These are phyloP conservation scores for Macrophya alboannulata DNA, from an alignment of 2,888 invertebrate genomes.

Conservation along the genomic window DNA sequence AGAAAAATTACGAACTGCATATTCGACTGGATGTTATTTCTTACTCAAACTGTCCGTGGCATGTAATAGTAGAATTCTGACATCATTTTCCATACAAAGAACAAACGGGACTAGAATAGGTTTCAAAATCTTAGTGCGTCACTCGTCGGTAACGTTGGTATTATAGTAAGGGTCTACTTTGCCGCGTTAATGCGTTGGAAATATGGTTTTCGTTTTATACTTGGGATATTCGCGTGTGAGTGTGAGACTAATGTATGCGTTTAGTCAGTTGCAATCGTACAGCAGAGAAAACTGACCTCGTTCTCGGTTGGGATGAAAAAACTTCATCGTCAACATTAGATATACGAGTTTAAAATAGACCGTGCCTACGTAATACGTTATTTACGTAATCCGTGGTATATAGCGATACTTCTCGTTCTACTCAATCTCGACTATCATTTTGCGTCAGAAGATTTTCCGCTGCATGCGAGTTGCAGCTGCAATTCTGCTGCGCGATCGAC, in stretches of 20 bases:
- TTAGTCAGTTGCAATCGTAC: conserved; percentile 3
- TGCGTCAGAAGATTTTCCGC: conserved; percentile 14
- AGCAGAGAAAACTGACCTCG: conserved; percentile 38
- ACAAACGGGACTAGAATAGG: neutral
- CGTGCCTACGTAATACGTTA: conserved; percentile 33
- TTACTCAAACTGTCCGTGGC: neutral
- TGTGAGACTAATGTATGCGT: neutral
- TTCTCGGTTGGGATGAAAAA: conserved; percentile 24
- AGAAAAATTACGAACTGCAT: neutral
- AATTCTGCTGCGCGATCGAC: neutral
- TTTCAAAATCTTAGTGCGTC: neutral
- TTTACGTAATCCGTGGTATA: conserved; percentile 31
- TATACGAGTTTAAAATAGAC: conserved; percentile 46
- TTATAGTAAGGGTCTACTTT: neutral
- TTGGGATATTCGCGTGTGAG: neutral
- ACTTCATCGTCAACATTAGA: conserved; percentile 12
- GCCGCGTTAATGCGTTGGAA: neutral
- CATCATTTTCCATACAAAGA: neutral
- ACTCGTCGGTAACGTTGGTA: neutral
- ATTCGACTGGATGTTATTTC: neutral
- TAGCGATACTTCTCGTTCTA: conserved; percentile 6
- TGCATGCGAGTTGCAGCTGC: neutral
- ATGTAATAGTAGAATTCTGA: neutral
- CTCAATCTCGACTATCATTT: conserved; percentile 31
- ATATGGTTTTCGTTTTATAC: neutral